phyloP scores from a whole-genome alignment of 37 sponge, comb jelly and placozoan species.

The Lycopodina hypogea region DNA sequence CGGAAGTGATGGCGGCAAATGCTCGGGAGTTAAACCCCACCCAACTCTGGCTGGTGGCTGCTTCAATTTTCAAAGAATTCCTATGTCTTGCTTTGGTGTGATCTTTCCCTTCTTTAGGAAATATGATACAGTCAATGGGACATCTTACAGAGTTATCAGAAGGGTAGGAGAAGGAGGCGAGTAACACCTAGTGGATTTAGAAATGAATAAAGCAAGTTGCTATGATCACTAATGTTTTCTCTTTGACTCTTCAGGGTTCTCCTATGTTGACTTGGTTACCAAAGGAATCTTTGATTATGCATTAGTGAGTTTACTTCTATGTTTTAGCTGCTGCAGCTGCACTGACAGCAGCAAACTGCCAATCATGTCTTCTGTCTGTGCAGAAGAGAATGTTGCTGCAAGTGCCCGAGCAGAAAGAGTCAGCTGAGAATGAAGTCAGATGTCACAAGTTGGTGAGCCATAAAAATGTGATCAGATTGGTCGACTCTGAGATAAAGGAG shows the following conservation, averaged over 20 bases:
- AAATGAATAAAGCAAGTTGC: background rate
- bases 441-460: constrained; percentile 48
- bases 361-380: background rate
- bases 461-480: constrained; percentile 56
- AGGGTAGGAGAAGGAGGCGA: constrained; percentile 83
- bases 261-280: constrained; percentile 75
- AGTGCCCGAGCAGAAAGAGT: constrained; percentile 68
- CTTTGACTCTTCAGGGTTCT: constrained; percentile 52
- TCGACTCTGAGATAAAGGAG: constrained; percentile 42
- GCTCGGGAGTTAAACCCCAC: too few relatives aligned
- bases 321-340: background rate
- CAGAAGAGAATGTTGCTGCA: constrained; percentile 79
- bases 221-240: background rate
- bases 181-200: background rate
- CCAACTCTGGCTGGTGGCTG: too few relatives aligned
- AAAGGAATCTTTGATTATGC: constrained; percentile 54
- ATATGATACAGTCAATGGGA: constrained; percentile 17
- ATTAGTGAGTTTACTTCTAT: constrained; percentile 40
- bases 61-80: background rate
- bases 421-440: constrained; percentile 65
- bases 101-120: constrained; percentile 35
- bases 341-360: too few relatives aligned
- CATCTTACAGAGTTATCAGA: constrained; percentile 54
- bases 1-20: too few relatives aligned
- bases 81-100: constrained; percentile 54